A percentile compares a stretch with the other conserved stretches of the same genome.
These are phyloP conservation scores for Megaceryle alcyon DNA, from an alignment of 2,797 vertebrate genomes.

Conservation along the genomic window DNA sequence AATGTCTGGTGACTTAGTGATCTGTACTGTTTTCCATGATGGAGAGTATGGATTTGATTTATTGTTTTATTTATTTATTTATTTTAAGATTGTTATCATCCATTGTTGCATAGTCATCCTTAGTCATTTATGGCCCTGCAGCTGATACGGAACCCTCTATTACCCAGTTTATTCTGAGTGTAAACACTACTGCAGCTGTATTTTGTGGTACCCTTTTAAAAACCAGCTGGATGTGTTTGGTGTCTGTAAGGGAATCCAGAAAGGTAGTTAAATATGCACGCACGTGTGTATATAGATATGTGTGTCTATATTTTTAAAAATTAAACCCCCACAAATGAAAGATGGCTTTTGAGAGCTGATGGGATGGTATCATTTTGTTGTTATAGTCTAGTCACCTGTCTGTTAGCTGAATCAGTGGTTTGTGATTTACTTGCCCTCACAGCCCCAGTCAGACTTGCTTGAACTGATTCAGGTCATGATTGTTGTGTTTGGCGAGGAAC, in stretches of 20 bases:
- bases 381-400: neutral
- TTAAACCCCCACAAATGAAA: neutral
- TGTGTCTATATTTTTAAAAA: neutral
- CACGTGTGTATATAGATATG: neutral
- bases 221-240: neutral
- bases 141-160: neutral
- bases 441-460: slow-evolving; percentile 96
- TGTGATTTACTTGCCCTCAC: slow-evolving; percentile 32
- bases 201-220: neutral
- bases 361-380: neutral
- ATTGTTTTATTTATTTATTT: neutral
- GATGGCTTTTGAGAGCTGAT: neutral
- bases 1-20: neutral
- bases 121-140: neutral
- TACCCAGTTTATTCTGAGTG: neutral
- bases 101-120: neutral
- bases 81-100: neutral
- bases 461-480: slow-evolving; percentile 99
- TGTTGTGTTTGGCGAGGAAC: slow-evolving; percentile 97
- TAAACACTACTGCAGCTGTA: neutral
- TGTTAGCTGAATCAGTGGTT: neutral
- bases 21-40: neutral
- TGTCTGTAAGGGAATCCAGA: neutral
- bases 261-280: neutral
- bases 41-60: neutral